These are phyloP conservation scores for Agrochola macilenta DNA, from an alignment of 2,888 invertebrate species.

Conservation along the genomic window DNA sequence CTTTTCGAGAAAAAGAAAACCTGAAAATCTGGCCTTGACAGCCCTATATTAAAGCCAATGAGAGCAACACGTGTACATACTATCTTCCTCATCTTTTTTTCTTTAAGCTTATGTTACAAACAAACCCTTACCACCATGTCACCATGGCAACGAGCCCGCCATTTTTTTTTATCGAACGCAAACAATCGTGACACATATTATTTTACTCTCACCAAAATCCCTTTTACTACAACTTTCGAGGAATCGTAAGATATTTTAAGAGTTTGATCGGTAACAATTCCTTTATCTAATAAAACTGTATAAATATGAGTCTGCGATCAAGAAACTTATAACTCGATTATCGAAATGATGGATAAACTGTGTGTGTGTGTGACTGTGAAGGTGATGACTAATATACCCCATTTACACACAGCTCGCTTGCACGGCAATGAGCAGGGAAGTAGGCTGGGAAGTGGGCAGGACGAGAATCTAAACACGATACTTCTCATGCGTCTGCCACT, in stretches of 20 bases:
- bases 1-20: background rate
- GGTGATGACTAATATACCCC: no score
- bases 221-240: conserved; percentile 5
- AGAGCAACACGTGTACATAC: background rate
- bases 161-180: conserved; percentile 27
- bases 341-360: conserved; percentile 2
- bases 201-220: no score
- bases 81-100: background rate
- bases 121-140: conserved; percentile 19
- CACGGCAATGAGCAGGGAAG: no score
- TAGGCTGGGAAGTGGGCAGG: no score
- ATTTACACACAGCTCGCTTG: no score
- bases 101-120: conserved; percentile 15
- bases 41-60: background rate
- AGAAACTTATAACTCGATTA: conserved; percentile 60
- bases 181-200: conserved; percentile 25
- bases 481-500: no score
- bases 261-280: conserved; percentile 43
- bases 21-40: background rate
- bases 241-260: conserved; percentile 36
- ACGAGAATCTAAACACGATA: no score
- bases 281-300: conserved; percentile 26
- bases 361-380: no score
- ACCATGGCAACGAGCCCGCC: conserved; percentile 12
- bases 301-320: conserved; percentile 52